Percentiles rank a stretch among this genome's conserved stretches.
These are phyloP conservation scores for Orbicella faveolata DNA, from an alignment of 64 coral and sea anemone species.

Conservation along the genomic window DNA sequence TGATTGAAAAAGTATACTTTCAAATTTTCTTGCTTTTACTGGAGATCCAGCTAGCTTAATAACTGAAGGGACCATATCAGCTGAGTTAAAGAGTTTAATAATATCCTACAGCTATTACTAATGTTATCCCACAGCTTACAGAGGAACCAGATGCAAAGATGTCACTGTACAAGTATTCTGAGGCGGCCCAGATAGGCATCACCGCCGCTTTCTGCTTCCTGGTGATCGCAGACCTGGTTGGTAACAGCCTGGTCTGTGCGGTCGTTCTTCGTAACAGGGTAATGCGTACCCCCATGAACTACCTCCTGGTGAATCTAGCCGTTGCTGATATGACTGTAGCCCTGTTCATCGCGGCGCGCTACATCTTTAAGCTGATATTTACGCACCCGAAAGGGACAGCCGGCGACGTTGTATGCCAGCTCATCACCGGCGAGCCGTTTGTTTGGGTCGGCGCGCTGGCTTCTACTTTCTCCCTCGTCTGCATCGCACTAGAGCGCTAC, in stretches of 20 bases:
- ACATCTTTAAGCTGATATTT: constrained; percentile 27
- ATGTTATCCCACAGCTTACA: neutral
- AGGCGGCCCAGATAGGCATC: constrained; percentile 2
- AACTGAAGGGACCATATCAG: no score
- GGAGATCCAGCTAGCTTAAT: no score
- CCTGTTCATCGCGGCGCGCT: constrained; percentile 8
- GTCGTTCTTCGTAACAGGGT: constrained; percentile 1
- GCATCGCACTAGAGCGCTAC: constrained; percentile 35
- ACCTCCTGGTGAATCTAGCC: neutral
- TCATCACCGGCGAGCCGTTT: constrained; percentile 38
- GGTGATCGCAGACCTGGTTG: neutral
- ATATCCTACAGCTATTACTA: neutral
- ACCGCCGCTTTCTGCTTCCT: constrained; percentile 13
- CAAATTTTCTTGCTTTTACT: no score
- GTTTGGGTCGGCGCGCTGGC: constrained; percentile 43
- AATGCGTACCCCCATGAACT: constrained; percentile 17
- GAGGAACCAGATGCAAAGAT: neutral
- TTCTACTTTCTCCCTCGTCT: constrained; percentile 34
- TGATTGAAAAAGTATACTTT: no score
- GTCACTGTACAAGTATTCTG: constrained; percentile 11
- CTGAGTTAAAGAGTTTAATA: no score
- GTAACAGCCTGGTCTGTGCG: constrained; percentile 6
- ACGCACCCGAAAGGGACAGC: constrained; percentile 24
- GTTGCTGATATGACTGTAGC: neutral
- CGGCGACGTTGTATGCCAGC: constrained; percentile 25